Conservation (phyloP, 2,888 invertebrate genomes). For the Drosophila meridionalis region DNA sequence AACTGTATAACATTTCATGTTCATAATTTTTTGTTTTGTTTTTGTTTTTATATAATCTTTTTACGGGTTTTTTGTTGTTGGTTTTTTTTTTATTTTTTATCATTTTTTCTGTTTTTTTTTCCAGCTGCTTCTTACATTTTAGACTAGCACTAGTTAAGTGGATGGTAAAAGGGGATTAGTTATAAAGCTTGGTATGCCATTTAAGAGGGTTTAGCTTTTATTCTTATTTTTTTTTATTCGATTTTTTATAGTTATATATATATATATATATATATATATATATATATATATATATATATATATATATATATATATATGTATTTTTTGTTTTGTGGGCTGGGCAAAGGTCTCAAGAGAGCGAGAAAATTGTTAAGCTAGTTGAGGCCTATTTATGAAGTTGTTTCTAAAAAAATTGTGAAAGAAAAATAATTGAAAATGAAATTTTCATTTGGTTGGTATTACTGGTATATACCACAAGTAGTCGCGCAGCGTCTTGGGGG, state of each 20-base stretch:
- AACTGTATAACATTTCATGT: constrained; percentile 59
- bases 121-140: constrained; percentile 46
- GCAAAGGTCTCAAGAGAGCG: constrained; percentile 45
- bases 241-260: constrained; percentile 25
- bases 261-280: constrained; percentile 15
- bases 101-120: constrained; percentile 19
- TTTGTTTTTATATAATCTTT: constrained; percentile 28
- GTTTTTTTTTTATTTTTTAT: constrained; percentile 14
- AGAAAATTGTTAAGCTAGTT: constrained; percentile 53
- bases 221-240: constrained; percentile 31
- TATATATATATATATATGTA: neutral
- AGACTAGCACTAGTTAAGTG: constrained; percentile 67
- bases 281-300: too few relatives aligned
- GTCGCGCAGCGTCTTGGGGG: constrained; percentile 11
- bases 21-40: constrained; percentile 26
- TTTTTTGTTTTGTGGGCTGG: constrained; percentile 27
- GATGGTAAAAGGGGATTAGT: constrained; percentile 68
- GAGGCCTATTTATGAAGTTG: constrained; percentile 43
- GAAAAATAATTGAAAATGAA: constrained; percentile 8
- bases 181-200: constrained; percentile 63
- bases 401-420: constrained; percentile 1
- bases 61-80: constrained; percentile 23
- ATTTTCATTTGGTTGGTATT: neutral
- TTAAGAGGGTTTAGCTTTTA: constrained; percentile 53
- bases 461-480: constrained; percentile 2